These are phyloP conservation scores for Molorchus minor DNA, from an alignment of 2,888 invertebrate species.

Conservation along the genomic window DNA sequence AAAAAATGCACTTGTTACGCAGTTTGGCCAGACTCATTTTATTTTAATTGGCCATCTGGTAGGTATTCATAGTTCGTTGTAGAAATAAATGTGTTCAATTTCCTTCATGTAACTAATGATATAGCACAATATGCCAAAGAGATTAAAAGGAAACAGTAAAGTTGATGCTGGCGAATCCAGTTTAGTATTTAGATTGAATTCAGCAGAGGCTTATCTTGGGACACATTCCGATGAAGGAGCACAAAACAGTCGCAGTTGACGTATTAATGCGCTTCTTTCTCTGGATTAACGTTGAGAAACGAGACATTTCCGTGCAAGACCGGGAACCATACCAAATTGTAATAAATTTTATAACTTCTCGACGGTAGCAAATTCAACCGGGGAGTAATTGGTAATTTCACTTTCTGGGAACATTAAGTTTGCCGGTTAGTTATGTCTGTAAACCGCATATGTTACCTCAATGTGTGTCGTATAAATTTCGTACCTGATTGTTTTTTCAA, in stretches of 20 bases:
- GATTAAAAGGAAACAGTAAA: neutral
- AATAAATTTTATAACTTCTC: conserved; percentile 9
- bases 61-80: neutral
- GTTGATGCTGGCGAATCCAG: neutral
- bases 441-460: no score
- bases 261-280: conserved; percentile 46
- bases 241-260: conserved; percentile 45
- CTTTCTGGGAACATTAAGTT: no score
- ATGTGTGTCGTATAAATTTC: no score
- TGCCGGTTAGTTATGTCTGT: no score
- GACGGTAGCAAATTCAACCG: neutral
- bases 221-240: conserved; percentile 38
- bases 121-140: neutral
- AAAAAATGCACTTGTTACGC: neutral
- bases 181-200: conserved; percentile 41
- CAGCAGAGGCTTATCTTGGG: conserved; percentile 37
- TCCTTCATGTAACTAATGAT: neutral
- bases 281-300: conserved; percentile 16
- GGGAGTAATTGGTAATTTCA: no score
- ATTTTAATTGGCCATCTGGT: neutral
- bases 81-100: neutral
- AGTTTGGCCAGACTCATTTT: neutral
- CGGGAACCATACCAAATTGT: conserved; percentile 7
- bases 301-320: conserved; percentile 13
- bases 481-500: no score